These are phyloP conservation scores for Riparia riparia DNA, from an alignment of 2,113 vertebrate genomes.

Conservation along the genomic window DNA sequence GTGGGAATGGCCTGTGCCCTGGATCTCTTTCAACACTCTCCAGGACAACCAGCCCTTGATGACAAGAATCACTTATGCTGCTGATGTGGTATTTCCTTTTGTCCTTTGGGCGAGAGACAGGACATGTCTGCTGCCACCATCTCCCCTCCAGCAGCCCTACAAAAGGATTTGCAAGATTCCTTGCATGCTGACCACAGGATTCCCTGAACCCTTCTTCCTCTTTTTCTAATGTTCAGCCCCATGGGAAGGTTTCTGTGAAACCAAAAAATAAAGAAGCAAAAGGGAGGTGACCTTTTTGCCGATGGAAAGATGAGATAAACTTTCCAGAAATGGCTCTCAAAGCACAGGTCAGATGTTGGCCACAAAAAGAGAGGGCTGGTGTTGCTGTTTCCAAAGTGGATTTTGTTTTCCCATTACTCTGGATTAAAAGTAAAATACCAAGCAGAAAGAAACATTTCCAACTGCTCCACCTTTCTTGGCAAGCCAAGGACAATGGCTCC, in stretches of 20 bases:
- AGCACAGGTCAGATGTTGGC: background rate
- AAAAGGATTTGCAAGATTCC: slow-evolving; percentile 2
- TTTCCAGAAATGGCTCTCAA: background rate
- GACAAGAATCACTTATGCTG: background rate
- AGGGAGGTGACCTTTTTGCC: background rate
- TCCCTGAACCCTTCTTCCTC: background rate
- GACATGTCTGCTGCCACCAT: background rate
- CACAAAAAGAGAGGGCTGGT: background rate
- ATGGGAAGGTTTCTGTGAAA: background rate
- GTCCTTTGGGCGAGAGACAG: background rate
- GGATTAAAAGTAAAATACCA: background rate
- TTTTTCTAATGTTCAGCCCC: background rate
- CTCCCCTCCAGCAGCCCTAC: background rate
- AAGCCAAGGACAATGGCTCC: background rate
- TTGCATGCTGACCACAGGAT: background rate
- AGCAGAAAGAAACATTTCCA: background rate
- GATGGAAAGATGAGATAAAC: background rate
- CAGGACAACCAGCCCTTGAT: background rate
- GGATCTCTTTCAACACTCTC: background rate
- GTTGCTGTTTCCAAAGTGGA: background rate
- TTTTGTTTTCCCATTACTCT: background rate
- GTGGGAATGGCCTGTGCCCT: background rate
- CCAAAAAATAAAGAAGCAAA: background rate
- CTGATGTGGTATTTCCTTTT: slow-evolving; percentile 38
- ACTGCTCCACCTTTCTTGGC: background rate